Evolutionary conservation across 2,797 vertebrate species (phyloP).

Genomic region (Lateolabrax maculatus): DNA sequence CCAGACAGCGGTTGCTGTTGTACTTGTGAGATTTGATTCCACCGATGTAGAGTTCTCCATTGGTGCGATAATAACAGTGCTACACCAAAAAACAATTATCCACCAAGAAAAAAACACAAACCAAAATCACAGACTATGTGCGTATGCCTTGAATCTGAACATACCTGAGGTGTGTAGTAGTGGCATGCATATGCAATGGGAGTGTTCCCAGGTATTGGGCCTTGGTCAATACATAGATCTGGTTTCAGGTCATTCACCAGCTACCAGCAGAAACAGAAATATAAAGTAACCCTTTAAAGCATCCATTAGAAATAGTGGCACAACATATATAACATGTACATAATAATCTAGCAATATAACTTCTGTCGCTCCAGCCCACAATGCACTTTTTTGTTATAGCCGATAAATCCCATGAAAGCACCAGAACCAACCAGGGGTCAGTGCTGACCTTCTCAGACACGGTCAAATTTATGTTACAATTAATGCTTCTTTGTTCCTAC

Average conservation of each 20-base stretch:
- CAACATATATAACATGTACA: background rate
- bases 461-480: too few relatives aligned
- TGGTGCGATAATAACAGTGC: slow-evolving; percentile 69
- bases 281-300: background rate
- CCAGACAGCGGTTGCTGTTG: slow-evolving; percentile 79
- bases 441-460: too few relatives aligned
- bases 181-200: slow-evolving; percentile 79
- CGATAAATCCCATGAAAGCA: background rate
- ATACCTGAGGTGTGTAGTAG: slow-evolving; percentile 71
- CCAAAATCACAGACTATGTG: background rate
- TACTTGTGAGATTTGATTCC: slow-evolving; percentile 79
- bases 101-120: background rate
- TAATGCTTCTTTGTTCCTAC: too few relatives aligned
- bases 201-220: slow-evolving; percentile 69
- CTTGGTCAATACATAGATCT: slow-evolving; percentile 79
- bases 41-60: slow-evolving; percentile 78
- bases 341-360: too few relatives aligned
- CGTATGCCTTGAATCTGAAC: background rate
- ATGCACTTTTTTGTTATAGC: background rate
- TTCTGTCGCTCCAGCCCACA: background rate
- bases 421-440: too few relatives aligned
- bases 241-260: slow-evolving; percentile 67
- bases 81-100: slow-evolving; percentile 42
- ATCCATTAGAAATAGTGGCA: background rate
- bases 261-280: slow-evolving; percentile 60